Percentiles rank a stretch among this genome's conserved stretches.
These are phyloP conservation scores for Piezodorus guildinii DNA, from an alignment of 1,140 invertebrate genomes.

Conservation along the genomic window DNA sequence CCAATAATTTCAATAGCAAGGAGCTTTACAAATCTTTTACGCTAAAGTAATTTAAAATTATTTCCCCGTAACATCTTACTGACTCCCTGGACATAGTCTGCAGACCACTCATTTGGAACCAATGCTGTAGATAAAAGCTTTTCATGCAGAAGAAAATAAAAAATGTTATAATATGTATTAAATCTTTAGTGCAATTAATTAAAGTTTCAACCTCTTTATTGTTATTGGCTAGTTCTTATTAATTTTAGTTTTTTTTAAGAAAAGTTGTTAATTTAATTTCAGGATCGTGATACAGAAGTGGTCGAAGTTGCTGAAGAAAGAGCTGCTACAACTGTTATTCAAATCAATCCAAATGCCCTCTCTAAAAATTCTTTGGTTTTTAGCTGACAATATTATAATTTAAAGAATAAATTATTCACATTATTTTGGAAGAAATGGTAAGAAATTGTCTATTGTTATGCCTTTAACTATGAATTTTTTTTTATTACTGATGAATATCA, in stretches of 20 bases:
- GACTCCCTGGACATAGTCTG: no score
- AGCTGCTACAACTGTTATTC: not conserved
- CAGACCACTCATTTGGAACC: no score
- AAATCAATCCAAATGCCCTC: slow-evolving; percentile 2
- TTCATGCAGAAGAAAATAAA: not conserved
- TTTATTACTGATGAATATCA: no score
- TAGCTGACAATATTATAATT: not conserved
- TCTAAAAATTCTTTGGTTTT: not conserved
- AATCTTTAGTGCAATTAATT: not conserved
- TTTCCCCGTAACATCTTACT: no score
- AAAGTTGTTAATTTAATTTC: not conserved
- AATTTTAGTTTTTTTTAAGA: not conserved
- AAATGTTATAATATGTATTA: not conserved
- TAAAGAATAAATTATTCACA: no score
- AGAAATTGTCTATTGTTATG: no score
- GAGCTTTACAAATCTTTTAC: no score
- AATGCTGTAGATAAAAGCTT: no score
- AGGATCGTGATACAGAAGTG: not conserved
- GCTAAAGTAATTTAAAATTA: no score
- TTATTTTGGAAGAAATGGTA: no score
- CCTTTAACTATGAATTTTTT: no score
- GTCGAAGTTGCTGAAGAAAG: not conserved
- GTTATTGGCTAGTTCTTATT: not conserved
- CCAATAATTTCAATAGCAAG: no score
- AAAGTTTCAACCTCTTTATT: not conserved